Evolutionary conservation across 2,113 vertebrate genomes (phyloP).

Genomic region (Oncorhynchus clarkii): DNA sequence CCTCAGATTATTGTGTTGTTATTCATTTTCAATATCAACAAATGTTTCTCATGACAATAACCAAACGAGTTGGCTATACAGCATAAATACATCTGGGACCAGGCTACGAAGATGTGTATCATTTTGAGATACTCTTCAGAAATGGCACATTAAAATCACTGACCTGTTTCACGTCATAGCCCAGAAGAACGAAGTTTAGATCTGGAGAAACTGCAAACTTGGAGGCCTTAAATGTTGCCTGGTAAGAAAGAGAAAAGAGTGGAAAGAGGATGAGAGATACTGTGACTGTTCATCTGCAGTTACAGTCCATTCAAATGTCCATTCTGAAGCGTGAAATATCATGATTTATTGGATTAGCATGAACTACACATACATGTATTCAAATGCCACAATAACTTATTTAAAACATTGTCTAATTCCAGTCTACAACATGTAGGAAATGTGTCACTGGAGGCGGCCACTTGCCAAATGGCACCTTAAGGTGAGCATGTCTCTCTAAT

Average conservation of each 20-base stretch:
- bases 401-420: too few species aligned
- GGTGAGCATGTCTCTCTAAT: not conserved
- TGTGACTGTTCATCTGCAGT: not conserved
- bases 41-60: not conserved
- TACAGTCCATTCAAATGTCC: not conserved
- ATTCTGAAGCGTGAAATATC: not conserved
- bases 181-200: conserved; percentile 88
- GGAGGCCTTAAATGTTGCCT: conserved; percentile 92
- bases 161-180: conserved; percentile 92
- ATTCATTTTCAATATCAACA: not conserved
- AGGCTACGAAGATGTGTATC: too few species aligned
- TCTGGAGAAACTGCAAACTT: conserved; percentile 90
- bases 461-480: not conserved
- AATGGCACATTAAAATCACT: conserved; percentile 31
- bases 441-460: not conserved
- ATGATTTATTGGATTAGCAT: not conserved
- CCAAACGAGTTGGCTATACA: too few species aligned
- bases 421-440: too few species aligned
- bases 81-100: too few species aligned
- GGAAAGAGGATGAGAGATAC: not conserved
- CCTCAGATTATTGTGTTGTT: not conserved
- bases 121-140: not conserved
- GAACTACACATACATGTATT: too few species aligned
- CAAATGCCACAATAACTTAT: too few species aligned
- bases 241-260: conserved; percentile 28